Base-by-base conservation (phyloP, 2,797 vertebrate species). In the Momotus momota region DNA sequence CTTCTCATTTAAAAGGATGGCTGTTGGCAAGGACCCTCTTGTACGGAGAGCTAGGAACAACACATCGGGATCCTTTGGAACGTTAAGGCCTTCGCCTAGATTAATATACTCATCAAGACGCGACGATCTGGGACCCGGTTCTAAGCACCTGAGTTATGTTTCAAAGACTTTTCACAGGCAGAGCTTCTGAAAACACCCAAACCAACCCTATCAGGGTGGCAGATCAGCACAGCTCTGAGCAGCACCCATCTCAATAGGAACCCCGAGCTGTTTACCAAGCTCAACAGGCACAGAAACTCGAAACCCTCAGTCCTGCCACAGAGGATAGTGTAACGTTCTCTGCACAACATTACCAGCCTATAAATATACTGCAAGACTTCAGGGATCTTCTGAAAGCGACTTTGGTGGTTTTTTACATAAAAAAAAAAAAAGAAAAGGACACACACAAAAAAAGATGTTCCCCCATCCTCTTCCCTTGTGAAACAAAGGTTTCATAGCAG, bases 321-420 rank as follows among this genome's bases (percentile, higher is more conserved):
- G 64, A 96, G 97, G 97, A 74, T 95, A 95, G 88, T 33, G 70
- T 97, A 93, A 96, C 94, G 57, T 23, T 62, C 91, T 33, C 86
- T 40, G 41, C 45, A 65, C 86, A 58, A 93, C 96, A 74, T 48
- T 55, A 79, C 88, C 58, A 85, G 64, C 74, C 97, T 97, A 98
- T 96, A 97, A 98, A 98, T 97, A 98, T 3, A 81, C 90, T 70
- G 73, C 57, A 33, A 92, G 91, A 72, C 57, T 73, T 27, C 14
- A 23, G 60, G 69, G 90, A 81, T 94, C 92, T 93, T 96, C 94
- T 84, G 90, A 94, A 95, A 95, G 81, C 5, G 1, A 83, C 69
- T 69, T 29, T 15, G 31, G 54, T 40, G 81, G 64, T 94, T 90
- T 45, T 35, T 35, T 35, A 35, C 35, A 35, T 35, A 35, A 35